Percentiles rank a stretch among this genome's conserved stretches.
phyloP scores from a whole-genome alignment of 2,888 invertebrate genomes.

The Caenorhabditis sp. region DNA sequence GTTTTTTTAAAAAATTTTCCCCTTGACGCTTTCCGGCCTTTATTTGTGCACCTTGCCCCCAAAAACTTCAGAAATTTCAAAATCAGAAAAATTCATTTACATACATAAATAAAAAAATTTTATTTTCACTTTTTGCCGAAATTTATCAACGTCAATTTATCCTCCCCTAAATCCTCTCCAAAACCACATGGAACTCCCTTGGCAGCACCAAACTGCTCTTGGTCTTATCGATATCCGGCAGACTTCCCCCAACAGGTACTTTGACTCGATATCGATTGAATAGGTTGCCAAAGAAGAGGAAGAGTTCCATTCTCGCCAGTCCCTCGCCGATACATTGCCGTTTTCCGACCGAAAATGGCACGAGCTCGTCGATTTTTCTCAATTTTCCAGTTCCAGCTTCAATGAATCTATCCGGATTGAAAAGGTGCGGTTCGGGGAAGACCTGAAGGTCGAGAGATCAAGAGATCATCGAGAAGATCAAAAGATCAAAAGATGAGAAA shows the following conservation, averaged over 20 bases:
- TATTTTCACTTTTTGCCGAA: too few relatives aligned
- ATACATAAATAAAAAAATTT: neutral
- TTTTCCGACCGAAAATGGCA: constrained; percentile 73
- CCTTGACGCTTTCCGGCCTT: too few relatives aligned
- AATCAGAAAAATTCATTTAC: neutral
- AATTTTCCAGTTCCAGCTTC: constrained; percentile 55
- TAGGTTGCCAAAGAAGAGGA: constrained; percentile 45
- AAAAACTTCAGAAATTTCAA: too few relatives aligned
- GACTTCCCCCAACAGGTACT: neutral
- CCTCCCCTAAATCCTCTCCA: neutral
- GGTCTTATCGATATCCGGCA: constrained; percentile 4
- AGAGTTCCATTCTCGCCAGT: constrained; percentile 54
- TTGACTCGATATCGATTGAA: constrained; percentile 11
- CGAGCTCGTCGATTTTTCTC: constrained; percentile 53
- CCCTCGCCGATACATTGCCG: constrained; percentile 58
- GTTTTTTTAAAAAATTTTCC: too few relatives aligned
- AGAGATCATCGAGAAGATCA: neutral
- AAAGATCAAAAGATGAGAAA: neutral
- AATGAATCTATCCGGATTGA: constrained; percentile 59
- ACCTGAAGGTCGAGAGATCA: too few relatives aligned
- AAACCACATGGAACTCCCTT: constrained; percentile 3
- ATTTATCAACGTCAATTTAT: too few relatives aligned
- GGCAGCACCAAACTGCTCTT: neutral
- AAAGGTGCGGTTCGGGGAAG: constrained; percentile 59
- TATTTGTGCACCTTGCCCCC: too few relatives aligned